phyloP scores from a whole-genome alignment of 2,113 vertebrate genomes.

The Alaudala cheleensis region DNA sequence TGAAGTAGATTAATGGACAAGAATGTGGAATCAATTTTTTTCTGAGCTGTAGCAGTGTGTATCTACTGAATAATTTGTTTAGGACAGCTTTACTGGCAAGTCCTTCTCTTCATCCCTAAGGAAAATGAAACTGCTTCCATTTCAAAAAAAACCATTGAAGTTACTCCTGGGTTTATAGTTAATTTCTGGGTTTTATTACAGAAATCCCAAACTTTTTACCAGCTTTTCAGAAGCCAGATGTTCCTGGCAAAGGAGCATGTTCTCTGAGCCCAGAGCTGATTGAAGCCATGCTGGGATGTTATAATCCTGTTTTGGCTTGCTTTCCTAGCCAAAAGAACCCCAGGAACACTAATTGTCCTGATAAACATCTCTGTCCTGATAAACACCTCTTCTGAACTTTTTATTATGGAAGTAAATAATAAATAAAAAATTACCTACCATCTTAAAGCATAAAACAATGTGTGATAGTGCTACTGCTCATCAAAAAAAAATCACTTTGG shows the following conservation, averaged over 20 bases:
- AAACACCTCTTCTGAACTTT: background rate
- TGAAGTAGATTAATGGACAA: background rate
- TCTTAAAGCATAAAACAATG: background rate
- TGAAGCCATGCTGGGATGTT: background rate
- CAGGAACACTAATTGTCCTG: background rate
- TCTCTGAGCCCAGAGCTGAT: conserved; percentile 9
- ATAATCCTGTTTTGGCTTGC: conserved; percentile 8
- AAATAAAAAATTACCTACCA: background rate
- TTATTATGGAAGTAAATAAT: conserved; percentile 11
- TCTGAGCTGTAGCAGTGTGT: background rate
- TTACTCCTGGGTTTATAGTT: background rate
- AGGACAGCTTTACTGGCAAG: background rate
- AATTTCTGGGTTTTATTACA: background rate
- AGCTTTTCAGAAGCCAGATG: conserved; percentile 43
- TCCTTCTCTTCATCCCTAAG: background rate
- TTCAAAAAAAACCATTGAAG: background rate
- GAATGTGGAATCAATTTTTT: background rate
- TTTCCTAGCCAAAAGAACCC: conserved; percentile 2
- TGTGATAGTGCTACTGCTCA: background rate
- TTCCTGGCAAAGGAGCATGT: conserved; percentile 1
- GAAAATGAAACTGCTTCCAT: background rate
- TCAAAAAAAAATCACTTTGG: background rate
- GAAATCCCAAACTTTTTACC: conserved; percentile 13
- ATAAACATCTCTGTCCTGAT: conserved; percentile 1
- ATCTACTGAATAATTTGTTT: background rate